phyloP scores from a whole-genome alignment of 2,797 vertebrate genomes.

The Mus spretus region DNA sequence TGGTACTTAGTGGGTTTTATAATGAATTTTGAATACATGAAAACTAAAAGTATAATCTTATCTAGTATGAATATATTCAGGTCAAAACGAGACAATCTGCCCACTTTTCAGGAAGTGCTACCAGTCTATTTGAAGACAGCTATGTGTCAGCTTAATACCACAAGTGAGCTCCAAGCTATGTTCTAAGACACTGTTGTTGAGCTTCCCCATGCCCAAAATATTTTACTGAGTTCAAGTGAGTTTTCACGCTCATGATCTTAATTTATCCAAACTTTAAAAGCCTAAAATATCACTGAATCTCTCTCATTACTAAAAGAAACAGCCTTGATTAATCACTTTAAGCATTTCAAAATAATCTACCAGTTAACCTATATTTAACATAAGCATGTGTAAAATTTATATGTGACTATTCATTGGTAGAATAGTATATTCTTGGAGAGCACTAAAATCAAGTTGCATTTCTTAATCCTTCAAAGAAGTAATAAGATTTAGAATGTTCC shows the following conservation, averaged over 20 bases:
- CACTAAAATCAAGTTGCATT: constrained; percentile 71
- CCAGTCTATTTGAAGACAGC: not conserved
- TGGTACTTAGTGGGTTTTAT: not conserved
- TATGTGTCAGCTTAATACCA: not conserved
- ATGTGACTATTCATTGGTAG: constrained; percentile 67
- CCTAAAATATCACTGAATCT: constrained; percentile 75
- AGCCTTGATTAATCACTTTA: constrained; percentile 82
- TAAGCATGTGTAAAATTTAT: constrained; percentile 78
- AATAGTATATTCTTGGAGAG: constrained; percentile 71
- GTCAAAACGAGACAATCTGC: not conserved
- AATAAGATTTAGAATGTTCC: constrained; percentile 15
- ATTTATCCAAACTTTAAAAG: constrained; percentile 77
- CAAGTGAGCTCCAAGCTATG: not conserved
- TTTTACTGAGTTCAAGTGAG: constrained; percentile 76
- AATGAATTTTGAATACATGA: constrained; percentile 13
- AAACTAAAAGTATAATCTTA: not conserved
- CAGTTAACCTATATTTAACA: constrained; percentile 83
- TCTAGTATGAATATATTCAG: not conserved
- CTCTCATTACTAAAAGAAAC: constrained; percentile 82
- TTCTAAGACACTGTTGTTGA: constrained; percentile 34
- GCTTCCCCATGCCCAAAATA: constrained; percentile 64
- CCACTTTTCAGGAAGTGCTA: not conserved
- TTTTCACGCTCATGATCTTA: constrained; percentile 72
- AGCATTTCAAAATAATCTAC: constrained; percentile 79
- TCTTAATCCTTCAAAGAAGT: constrained; percentile 60